Percentiles rank a stretch among this genome's conserved stretches.
Evolutionary conservation across 2,113 vertebrate species (phyloP).

Genomic region (Electrona antarctica): DNA sequence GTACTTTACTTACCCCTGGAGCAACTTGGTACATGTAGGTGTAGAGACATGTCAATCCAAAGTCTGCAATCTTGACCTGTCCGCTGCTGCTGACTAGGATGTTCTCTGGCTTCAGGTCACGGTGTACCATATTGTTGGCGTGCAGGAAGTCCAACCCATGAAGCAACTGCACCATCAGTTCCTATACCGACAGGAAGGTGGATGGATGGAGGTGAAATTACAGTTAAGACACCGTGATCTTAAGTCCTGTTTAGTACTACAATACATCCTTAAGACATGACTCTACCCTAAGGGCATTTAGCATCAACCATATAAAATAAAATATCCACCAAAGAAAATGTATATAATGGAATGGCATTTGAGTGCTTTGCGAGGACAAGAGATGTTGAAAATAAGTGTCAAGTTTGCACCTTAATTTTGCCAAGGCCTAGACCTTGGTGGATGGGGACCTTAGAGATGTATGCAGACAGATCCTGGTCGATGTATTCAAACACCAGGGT

Average conservation of each 20-base stretch:
- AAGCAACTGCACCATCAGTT: constrained; percentile 78
- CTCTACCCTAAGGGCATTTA: too few species aligned
- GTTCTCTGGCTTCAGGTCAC: constrained; percentile 82
- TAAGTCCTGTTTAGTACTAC: too few species aligned
- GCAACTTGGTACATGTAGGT: constrained; percentile 67
- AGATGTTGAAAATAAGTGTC: not conserved
- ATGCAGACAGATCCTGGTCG: constrained; percentile 80
- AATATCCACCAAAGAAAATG: too few species aligned
- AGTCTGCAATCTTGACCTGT: constrained; percentile 81
- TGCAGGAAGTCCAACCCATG: constrained; percentile 80
- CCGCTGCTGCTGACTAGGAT: constrained; percentile 76
- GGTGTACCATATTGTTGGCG: constrained; percentile 78
- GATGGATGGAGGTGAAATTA: too few species aligned
- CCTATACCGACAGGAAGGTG: constrained; percentile 54
- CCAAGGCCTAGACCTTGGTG: constrained; percentile 53
- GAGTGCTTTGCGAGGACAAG: too few species aligned
- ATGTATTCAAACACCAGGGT: constrained; percentile 80
- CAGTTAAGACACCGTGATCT: too few species aligned
- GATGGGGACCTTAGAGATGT: constrained; percentile 64
- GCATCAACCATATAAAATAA: too few species aligned
- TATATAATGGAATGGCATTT: too few species aligned
- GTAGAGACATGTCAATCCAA: constrained; percentile 80
- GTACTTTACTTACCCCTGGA: constrained; percentile 70
- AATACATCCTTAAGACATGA: too few species aligned
- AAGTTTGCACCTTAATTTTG: constrained; percentile 68